Conservation (phyloP, 1,140 invertebrate genomes). For the Pseudomyrmex cubaensis region DNA sequence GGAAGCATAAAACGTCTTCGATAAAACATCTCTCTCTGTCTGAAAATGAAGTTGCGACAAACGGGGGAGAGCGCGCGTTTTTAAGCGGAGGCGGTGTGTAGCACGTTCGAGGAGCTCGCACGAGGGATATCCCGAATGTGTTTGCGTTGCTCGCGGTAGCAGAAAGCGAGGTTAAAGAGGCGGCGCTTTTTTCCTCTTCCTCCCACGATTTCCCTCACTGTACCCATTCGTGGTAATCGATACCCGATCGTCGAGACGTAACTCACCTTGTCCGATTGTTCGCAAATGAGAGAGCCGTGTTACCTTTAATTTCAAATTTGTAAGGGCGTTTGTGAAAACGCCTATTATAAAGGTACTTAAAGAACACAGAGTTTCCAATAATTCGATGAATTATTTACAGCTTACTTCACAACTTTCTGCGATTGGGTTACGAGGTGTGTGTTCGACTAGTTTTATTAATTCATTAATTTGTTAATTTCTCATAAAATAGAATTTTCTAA, state of each 20-base stretch:
- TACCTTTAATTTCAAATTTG: slow-evolving; percentile 19
- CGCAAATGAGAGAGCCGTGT: slow-evolving; percentile 2
- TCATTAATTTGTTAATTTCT: no score
- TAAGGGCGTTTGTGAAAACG: background rate
- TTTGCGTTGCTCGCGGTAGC: slow-evolving; percentile 54
- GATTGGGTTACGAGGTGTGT: no score
- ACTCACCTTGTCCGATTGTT: slow-evolving; percentile 45
- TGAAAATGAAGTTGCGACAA: slow-evolving; percentile 47
- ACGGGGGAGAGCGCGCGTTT: slow-evolving; percentile 1
- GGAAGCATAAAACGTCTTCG: background rate
- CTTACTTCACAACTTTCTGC: no score
- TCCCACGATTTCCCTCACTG: slow-evolving; percentile 40
- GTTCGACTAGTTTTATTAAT: no score
- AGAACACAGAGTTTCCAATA: no score
- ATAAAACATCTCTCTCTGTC: slow-evolving; percentile 16
- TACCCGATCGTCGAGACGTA: slow-evolving; percentile 68
- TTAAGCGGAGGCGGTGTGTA: slow-evolving; percentile 11
- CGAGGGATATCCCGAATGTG: slow-evolving; percentile 38
- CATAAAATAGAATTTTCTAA: no score
- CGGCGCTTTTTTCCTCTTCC: slow-evolving; percentile 43
- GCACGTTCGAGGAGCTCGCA: background rate
- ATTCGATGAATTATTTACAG: no score
- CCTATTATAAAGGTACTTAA: background rate
- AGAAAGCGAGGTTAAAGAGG: slow-evolving; percentile 34
- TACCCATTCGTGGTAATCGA: slow-evolving; percentile 66